These are phyloP conservation scores for Phortica okadai DNA, from an alignment of 2,888 invertebrate genomes.

Conservation along the genomic window DNA sequence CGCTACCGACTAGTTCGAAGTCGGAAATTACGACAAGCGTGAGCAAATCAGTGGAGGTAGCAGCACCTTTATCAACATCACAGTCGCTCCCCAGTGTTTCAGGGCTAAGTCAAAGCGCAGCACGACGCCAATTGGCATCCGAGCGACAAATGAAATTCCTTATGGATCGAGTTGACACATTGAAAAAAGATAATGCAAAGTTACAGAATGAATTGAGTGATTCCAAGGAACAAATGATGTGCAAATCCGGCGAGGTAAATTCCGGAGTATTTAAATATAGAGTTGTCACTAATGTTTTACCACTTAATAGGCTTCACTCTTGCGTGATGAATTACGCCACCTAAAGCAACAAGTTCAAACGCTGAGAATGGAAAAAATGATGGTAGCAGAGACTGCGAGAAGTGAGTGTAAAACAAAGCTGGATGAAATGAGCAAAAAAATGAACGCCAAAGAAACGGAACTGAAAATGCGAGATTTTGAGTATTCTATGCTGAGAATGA, in stretches of 20 bases:
- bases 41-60: conserved; percentile 30
- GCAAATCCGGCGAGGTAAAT: conserved; percentile 70
- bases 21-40: conserved; percentile 38
- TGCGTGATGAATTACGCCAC: conserved; percentile 72
- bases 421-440: conserved; percentile 63
- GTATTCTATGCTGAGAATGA: conserved; percentile 65
- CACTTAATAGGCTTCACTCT: conserved; percentile 56
- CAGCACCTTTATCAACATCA: conserved; percentile 24
- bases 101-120: conserved; percentile 45
- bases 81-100: not conserved
- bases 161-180: conserved; percentile 69
- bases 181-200: conserved; percentile 70
- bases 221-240: conserved; percentile 59
- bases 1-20: conserved; percentile 12
- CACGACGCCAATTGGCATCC: conserved; percentile 64
- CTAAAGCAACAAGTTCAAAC: conserved; percentile 70
- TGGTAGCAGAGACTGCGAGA: conserved; percentile 61
- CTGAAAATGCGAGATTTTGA: conserved; percentile 67
- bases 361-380: conserved; percentile 68
- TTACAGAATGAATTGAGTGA: conserved; percentile 65
- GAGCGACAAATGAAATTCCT: conserved; percentile 72
- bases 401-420: conserved; percentile 66
- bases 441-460: conserved; percentile 67
- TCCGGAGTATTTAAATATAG: not conserved
- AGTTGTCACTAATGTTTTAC: not conserved